Evolutionary conservation across 2,797 vertebrate species (phyloP).

Genomic region (Dendrocincla tyrannina): DNA sequence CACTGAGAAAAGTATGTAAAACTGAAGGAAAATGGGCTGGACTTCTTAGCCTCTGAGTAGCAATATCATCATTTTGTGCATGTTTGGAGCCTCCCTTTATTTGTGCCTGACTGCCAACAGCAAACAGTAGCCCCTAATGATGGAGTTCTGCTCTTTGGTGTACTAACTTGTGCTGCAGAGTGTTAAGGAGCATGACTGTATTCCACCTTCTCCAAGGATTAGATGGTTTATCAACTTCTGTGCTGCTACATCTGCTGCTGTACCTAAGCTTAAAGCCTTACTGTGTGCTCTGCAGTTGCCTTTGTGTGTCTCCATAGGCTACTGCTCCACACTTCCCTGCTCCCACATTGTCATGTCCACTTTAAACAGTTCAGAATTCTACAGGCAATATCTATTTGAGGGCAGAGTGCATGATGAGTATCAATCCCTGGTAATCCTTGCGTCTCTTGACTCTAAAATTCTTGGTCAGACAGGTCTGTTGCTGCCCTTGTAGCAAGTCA

Average conservation of each 20-base stretch:
- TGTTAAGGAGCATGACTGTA: rapidly evolving
- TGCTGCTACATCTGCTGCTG: neutral
- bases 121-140: neutral
- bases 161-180: neutral
- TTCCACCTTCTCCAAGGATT: neutral
- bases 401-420: rapidly evolving
- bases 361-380: neutral
- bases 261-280: neutral
- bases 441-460: neutral
- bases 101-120: neutral
- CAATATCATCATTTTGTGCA: neutral
- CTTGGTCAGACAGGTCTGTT: neutral
- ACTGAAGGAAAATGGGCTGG: neutral
- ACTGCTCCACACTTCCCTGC: neutral
- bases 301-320: neutral
- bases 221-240: neutral
- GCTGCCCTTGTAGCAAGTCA: neutral
- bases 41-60: neutral
- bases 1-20: neutral
- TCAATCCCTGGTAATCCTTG: neutral
- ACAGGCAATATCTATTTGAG: neutral
- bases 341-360: neutral
- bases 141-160: neutral
- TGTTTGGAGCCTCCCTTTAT: neutral
- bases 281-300: neutral